These are phyloP conservation scores for Salticus scenicus DNA, from an alignment of 2,888 invertebrate genomes.

Conservation along the genomic window DNA sequence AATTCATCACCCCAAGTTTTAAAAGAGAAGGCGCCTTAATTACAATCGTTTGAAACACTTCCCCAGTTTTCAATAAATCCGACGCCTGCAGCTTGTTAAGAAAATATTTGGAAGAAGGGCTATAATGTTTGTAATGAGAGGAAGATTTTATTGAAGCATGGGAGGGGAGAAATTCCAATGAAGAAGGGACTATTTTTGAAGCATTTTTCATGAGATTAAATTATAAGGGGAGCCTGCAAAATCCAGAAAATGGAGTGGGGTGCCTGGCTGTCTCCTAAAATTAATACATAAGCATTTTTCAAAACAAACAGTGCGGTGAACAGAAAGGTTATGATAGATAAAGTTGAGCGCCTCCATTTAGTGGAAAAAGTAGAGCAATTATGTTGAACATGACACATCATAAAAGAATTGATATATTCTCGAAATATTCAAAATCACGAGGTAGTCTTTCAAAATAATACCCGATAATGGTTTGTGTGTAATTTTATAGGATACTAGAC, in stretches of 20 bases:
- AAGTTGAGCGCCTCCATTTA: no score
- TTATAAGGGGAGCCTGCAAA: neutral
- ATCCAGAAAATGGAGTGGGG: neutral
- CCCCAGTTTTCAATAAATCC: slow-evolving; percentile 50
- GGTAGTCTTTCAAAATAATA: no score
- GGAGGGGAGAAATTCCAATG: neutral
- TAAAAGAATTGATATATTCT: no score
- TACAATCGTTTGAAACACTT: slow-evolving; percentile 47
- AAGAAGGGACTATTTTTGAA: neutral
- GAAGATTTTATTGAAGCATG: neutral
- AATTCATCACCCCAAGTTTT: slow-evolving; percentile 7
- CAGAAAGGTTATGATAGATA: neutral
- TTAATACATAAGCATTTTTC: neutral
- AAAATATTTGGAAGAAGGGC: neutral
- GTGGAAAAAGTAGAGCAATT: neutral
- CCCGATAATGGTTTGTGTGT: no score
- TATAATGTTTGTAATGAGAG: neutral
- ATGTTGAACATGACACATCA: neutral
- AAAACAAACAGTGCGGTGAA: neutral
- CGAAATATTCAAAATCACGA: no score
- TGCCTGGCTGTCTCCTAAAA: neutral
- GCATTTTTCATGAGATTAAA: slow-evolving; percentile 1
- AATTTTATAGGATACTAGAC: no score
- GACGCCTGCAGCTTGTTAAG: neutral
- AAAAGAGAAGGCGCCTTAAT: slow-evolving; percentile 33